These are phyloP conservation scores for Brachystomella parvula DNA, from an alignment of 1,140 invertebrate genomes.

Conservation along the genomic window DNA sequence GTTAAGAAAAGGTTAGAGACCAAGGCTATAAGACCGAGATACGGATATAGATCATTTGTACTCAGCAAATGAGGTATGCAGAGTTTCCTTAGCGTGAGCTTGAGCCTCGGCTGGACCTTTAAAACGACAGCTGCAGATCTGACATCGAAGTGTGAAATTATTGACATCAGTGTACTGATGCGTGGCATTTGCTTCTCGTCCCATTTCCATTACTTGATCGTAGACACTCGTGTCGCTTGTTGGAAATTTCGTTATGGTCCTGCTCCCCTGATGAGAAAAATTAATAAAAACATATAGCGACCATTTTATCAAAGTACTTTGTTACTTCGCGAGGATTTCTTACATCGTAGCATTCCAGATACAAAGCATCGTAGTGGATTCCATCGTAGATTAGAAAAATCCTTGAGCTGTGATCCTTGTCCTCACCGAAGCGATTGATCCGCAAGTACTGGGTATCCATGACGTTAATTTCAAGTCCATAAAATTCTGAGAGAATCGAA, in stretches of 20 bases:
- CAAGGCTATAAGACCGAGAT: no score
- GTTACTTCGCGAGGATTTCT: constrained; percentile 34
- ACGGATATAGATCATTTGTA: background rate
- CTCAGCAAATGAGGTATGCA: constrained; percentile 82
- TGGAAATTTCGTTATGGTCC: constrained; percentile 71
- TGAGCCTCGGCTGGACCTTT: constrained; percentile 71
- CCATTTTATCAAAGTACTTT: background rate
- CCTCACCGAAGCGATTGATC: constrained; percentile 89
- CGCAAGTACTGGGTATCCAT: constrained; percentile 82
- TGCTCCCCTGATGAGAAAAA: constrained; percentile 51
- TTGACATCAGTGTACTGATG: constrained; percentile 82
- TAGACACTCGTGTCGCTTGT: constrained; percentile 62
- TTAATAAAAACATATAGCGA: constrained; percentile 1
- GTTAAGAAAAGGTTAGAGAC: no score
- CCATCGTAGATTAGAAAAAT: constrained; percentile 91
- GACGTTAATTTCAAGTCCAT: constrained; percentile 85
- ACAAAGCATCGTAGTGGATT: constrained; percentile 86
- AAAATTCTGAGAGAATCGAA: constrained; percentile 77
- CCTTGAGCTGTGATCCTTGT: constrained; percentile 71
- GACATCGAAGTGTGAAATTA: constrained; percentile 74
- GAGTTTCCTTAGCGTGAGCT: constrained; percentile 72
- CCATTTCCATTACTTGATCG: constrained; percentile 70
- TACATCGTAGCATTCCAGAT: constrained; percentile 65
- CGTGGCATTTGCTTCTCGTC: constrained; percentile 74
- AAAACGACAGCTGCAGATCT: constrained; percentile 63